Percentiles rank a stretch among this genome's conserved stretches.
These are phyloP conservation scores for Rhyacophila evoluta DNA, from an alignment of 2,888 invertebrate genomes.

Conservation along the genomic window DNA sequence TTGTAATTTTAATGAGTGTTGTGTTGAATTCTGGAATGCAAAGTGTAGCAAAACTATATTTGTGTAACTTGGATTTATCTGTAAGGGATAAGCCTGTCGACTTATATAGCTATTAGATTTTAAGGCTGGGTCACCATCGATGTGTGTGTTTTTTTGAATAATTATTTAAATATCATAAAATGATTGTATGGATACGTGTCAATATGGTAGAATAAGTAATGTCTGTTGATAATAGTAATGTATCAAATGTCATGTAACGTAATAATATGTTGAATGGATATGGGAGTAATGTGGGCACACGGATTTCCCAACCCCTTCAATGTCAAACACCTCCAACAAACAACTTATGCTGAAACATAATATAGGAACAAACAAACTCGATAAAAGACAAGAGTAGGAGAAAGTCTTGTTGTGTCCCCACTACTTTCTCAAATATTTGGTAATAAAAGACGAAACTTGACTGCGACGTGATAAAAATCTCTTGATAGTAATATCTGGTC, in stretches of 20 bases:
- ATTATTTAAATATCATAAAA: too few relatives aligned
- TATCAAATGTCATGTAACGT: not conserved
- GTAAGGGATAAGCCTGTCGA: too few relatives aligned
- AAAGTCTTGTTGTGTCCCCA: not conserved
- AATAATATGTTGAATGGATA: not conserved
- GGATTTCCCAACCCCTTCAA: not conserved
- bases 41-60: too few relatives aligned
- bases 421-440: slow-evolving; percentile 19
- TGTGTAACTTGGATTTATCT: too few relatives aligned
- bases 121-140: too few relatives aligned
- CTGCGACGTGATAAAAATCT: not conserved
- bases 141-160: too few relatives aligned
- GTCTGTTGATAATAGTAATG: too few relatives aligned
- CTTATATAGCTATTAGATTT: too few relatives aligned
- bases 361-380: slow-evolving; percentile 11
- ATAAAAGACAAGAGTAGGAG: not conserved
- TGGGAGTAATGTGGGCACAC: not conserved
- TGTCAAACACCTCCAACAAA: slow-evolving; percentile 15
- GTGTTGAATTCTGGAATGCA: too few relatives aligned
- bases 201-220: too few relatives aligned
- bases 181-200: too few relatives aligned
- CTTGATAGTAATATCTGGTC: not conserved
- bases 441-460: slow-evolving; percentile 5
- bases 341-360: slow-evolving; percentile 21
- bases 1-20: too few relatives aligned